phyloP scores from a whole-genome alignment of 2,113 vertebrate genomes.

The Coracopsis vasa region DNA sequence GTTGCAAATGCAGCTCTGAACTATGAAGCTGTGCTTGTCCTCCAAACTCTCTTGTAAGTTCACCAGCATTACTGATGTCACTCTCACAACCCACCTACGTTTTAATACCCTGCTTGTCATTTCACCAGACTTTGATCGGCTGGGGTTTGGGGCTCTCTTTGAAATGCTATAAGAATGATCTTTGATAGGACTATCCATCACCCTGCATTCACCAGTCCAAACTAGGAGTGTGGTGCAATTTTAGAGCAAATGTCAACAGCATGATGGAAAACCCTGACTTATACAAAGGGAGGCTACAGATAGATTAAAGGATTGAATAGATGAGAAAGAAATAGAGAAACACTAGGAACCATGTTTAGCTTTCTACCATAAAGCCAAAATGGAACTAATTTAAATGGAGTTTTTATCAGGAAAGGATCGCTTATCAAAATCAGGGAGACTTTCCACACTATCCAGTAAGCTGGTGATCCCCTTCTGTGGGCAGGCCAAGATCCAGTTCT shows the following conservation, averaged over 20 bases:
- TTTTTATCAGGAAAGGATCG: not conserved
- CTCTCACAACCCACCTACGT: not conserved
- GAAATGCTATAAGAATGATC: not conserved
- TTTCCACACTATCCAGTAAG: not conserved
- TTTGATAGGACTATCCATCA: not conserved
- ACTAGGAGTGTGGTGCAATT: not conserved
- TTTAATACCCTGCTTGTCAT: not conserved
- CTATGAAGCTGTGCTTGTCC: not conserved
- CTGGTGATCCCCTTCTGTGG: fast-evolving
- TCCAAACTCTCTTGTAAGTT: not conserved
- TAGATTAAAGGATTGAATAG: not conserved
- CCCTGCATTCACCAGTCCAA: not conserved
- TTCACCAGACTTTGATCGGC: not conserved
- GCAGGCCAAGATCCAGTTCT: not conserved
- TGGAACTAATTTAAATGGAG: not conserved
- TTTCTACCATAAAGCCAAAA: not conserved
- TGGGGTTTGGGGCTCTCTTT: not conserved
- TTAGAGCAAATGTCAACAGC: not conserved
- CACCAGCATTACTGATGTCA: not conserved
- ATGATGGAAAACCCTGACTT: not conserved
- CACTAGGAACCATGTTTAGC: not conserved
- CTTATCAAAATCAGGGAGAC: not conserved
- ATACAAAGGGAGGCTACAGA: not conserved
- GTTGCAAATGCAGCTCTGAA: not conserved
- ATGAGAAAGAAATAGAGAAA: not conserved